Evolutionary conservation across 2,888 invertebrate genomes (phyloP).

Genomic region (Yponomeuta sedellus): DNA sequence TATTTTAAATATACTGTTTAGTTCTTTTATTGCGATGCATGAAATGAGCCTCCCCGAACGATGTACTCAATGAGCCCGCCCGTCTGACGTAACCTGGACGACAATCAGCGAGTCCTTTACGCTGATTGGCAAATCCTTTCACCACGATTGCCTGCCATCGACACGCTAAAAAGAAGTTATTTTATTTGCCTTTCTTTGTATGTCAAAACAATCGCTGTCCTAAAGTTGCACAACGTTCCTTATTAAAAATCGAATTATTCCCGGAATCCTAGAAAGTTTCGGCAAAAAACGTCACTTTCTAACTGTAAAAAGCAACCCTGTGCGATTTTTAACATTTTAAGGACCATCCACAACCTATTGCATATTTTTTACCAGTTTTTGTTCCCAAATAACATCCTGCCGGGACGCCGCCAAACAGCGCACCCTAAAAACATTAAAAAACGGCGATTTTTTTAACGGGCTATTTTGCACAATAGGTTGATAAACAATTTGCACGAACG

Average conservation of each 20-base stretch:
- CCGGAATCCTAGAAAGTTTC: constrained; percentile 11
- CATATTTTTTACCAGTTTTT: constrained; percentile 2
- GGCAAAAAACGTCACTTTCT: constrained; percentile 36
- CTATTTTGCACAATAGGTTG: constrained; percentile 1
- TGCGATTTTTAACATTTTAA: constrained; percentile 33
- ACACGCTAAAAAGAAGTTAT: too few species aligned
- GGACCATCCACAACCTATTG: neutral
- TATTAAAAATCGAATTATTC: neutral
- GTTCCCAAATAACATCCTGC: neutral
- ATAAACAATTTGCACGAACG: neutral
- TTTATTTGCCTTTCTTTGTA: neutral
- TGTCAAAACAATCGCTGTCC: neutral
- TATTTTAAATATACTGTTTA: too few species aligned
- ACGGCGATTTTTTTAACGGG: neutral
- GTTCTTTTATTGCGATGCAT: constrained; percentile 4
- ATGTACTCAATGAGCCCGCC: too few species aligned
- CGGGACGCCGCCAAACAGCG: neutral
- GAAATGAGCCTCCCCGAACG: too few species aligned
- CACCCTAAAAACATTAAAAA: neutral
- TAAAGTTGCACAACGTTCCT: neutral
- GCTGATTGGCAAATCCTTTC: too few species aligned
- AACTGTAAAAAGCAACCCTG: constrained; percentile 36
- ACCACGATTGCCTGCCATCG: too few species aligned
- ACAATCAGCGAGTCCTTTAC: too few species aligned
- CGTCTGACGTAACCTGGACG: too few species aligned